phyloP scores from a whole-genome alignment of 64 coral and sea anemone genomes.

The Orbicella faveolata region DNA sequence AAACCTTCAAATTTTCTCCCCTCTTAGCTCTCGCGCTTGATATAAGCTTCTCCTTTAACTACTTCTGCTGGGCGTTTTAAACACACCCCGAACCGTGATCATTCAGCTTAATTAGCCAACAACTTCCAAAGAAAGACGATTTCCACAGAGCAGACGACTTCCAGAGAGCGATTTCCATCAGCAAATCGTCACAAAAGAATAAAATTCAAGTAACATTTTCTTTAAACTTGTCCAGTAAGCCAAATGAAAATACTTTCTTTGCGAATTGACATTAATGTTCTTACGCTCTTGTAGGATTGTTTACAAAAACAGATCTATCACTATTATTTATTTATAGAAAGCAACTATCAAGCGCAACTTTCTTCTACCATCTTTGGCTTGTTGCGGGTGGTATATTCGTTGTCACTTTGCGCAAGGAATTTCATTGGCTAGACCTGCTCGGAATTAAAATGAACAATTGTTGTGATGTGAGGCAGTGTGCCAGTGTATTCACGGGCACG shows the following conservation, averaged over 20 bases:
- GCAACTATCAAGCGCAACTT: background rate
- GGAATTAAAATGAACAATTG: constrained; percentile 2
- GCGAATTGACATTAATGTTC: background rate
- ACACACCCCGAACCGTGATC: no score
- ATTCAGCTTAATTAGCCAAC: no score
- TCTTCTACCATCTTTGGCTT: background rate
- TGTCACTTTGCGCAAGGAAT: background rate
- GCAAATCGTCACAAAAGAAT: no score
- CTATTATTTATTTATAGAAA: background rate
- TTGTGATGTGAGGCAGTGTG: background rate
- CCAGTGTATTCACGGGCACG: background rate
- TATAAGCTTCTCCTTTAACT: no score
- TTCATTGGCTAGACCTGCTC: background rate
- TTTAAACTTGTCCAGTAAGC: no score
- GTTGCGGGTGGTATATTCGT: constrained; percentile 28
- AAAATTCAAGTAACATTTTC: no score
- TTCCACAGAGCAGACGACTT: no score
- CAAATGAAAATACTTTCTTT: no score
- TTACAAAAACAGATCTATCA: background rate
- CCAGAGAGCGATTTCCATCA: no score
- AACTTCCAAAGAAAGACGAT: no score
- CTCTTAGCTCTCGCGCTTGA: no score
- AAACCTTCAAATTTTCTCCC: background rate
- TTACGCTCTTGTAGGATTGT: background rate
- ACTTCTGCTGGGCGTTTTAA: no score